phyloP scores from a whole-genome alignment of 2,888 invertebrate genomes.

The Selenia dentaria region DNA sequence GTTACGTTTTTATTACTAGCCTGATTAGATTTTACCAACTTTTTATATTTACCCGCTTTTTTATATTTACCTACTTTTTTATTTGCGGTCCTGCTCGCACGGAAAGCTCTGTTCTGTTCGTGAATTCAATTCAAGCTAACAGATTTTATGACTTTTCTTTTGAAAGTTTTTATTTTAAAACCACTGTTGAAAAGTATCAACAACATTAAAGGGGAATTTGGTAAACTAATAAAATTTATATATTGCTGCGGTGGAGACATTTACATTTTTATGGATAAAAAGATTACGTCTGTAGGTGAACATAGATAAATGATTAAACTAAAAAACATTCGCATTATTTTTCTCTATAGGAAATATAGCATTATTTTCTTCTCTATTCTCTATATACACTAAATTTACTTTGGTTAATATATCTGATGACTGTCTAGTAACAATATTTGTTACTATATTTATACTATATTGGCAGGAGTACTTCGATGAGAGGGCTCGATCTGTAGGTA shows the following conservation, averaged over 20 bases:
- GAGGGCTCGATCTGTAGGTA: too few relatives aligned
- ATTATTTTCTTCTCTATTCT: too few relatives aligned
- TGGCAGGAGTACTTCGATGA: too few relatives aligned
- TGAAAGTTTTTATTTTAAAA: slow-evolving; percentile 16
- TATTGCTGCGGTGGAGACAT: background rate
- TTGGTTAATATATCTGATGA: too few relatives aligned
- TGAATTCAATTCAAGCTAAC: slow-evolving; percentile 27
- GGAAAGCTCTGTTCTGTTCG: slow-evolving; percentile 24
- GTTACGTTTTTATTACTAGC: slow-evolving; percentile 42
- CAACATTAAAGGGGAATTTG: background rate
- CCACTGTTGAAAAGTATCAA: background rate
- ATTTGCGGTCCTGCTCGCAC: slow-evolving; percentile 21
- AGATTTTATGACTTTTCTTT: slow-evolving; percentile 19
- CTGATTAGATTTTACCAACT: slow-evolving; percentile 46
- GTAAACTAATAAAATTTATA: background rate
- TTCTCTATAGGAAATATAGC: too few relatives aligned
- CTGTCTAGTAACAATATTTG: too few relatives aligned
- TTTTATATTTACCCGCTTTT: slow-evolving; percentile 22
- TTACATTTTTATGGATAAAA: too few relatives aligned
- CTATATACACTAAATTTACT: too few relatives aligned
- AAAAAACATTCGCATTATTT: too few relatives aligned
- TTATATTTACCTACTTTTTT: slow-evolving; percentile 16
- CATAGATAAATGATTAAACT: too few relatives aligned
- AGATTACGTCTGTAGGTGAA: too few relatives aligned
- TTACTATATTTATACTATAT: too few relatives aligned